Percentiles rank a stretch among this genome's conserved stretches.
Evolutionary conservation across 2,888 invertebrate genomes (phyloP).

Genomic region (Orthosia incerta): DNA sequence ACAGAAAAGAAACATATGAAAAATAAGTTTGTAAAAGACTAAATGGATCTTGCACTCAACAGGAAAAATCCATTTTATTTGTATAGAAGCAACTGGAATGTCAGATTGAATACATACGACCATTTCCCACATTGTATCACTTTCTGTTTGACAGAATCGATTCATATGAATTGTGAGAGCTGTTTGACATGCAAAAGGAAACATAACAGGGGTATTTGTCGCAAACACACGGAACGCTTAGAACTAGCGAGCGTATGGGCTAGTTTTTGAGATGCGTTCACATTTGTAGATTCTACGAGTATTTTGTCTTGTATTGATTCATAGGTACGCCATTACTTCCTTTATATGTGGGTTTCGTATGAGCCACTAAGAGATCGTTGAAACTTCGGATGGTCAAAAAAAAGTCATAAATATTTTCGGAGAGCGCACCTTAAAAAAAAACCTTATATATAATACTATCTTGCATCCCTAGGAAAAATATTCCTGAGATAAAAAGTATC

Average conservation of each 20-base stretch:
- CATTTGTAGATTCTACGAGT: constrained; percentile 8
- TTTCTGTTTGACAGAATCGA: constrained; percentile 83
- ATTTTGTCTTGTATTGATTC: constrained; percentile 1
- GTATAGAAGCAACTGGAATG: constrained; percentile 69
- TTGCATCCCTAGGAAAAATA: no score
- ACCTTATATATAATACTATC: no score
- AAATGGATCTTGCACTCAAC: not conserved
- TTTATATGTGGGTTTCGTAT: not conserved
- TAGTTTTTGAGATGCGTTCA: constrained; percentile 47
- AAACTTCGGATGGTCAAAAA: not conserved
- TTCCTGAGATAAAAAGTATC: no score
- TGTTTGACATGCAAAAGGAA: constrained; percentile 87
- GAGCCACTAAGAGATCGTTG: not conserved
- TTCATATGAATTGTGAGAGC: constrained; percentile 83
- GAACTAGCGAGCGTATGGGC: constrained; percentile 49
- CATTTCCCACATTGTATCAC: constrained; percentile 79
- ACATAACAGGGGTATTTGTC: constrained; percentile 83
- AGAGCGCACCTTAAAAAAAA: no score
- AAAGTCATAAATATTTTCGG: no score
- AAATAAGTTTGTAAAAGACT: not conserved
- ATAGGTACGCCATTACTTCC: not conserved
- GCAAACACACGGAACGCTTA: constrained; percentile 71
- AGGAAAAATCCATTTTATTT: constrained; percentile 11
- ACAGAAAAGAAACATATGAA: not conserved
- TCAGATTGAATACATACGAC: constrained; percentile 77